Conservation (phyloP, 1,140 invertebrate genomes). For the Drosophila azteca region DNA sequence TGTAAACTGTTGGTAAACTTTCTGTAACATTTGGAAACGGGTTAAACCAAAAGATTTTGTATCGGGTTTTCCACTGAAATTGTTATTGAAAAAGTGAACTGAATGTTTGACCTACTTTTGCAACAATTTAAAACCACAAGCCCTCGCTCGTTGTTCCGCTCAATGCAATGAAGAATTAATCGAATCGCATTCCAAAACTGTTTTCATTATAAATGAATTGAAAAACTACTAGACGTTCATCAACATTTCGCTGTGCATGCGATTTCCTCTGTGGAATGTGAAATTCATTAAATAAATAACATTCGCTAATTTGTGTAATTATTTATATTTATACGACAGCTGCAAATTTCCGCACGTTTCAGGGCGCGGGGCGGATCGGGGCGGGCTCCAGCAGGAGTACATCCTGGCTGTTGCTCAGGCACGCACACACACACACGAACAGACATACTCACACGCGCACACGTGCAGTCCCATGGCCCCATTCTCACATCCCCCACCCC, state of each 20-base stretch:
- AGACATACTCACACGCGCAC: not conserved
- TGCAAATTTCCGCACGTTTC: conserved; percentile 57
- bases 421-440: not conserved
- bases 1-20: too few species aligned
- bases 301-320: conserved; percentile 74
- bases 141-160: too few species aligned
- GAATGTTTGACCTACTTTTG: too few species aligned
- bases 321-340: conserved; percentile 73
- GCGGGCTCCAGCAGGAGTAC: not conserved
- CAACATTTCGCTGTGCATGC: conserved; percentile 21
- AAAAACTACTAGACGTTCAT: conserved; percentile 1
- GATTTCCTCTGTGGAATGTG: conserved; percentile 52
- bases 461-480: not conserved
- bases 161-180: too few species aligned
- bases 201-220: too few species aligned
- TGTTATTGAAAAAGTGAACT: too few species aligned
- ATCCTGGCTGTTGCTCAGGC: conserved; percentile 39
- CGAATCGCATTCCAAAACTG: too few species aligned
- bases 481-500: not conserved
- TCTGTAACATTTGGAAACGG: too few species aligned
- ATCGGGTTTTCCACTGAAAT: too few species aligned
- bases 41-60: too few species aligned
- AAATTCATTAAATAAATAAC: conserved; percentile 79
- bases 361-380: not conserved
- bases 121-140: too few species aligned